Evolutionary conservation across 1,140 invertebrate species (phyloP).

Genomic region (Drosophila fuyamai): DNA sequence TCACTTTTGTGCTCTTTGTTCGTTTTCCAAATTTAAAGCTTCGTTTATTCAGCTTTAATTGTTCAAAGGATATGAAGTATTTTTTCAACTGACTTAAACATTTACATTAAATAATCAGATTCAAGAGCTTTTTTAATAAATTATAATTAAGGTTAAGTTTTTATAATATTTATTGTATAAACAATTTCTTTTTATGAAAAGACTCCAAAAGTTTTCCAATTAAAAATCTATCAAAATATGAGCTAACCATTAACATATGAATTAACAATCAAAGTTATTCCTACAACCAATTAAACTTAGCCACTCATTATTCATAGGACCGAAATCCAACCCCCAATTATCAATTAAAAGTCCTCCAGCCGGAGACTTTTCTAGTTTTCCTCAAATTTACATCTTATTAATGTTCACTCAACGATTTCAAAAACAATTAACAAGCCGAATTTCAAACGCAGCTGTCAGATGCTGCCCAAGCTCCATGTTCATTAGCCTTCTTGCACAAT

Average conservation of each 20-base stretch:
- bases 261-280: slow-evolving; percentile 34
- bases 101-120: too few relatives aligned
- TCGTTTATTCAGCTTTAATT: too few relatives aligned
- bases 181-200: neutral
- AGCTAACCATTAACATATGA: slow-evolving; percentile 23
- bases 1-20: too few relatives aligned
- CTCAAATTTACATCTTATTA: slow-evolving; percentile 51
- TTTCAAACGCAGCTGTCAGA: slow-evolving; percentile 29
- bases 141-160: too few relatives aligned
- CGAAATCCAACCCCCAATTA: slow-evolving; percentile 17
- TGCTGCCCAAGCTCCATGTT: slow-evolving; percentile 28
- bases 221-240: slow-evolving; percentile 1
- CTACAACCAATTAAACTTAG: slow-evolving; percentile 21
- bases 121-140: too few relatives aligned
- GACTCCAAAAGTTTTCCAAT: neutral
- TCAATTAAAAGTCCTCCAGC: slow-evolving; percentile 13
- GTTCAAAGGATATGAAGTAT: too few relatives aligned
- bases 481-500: slow-evolving; percentile 64
- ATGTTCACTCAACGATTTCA: slow-evolving; percentile 47
- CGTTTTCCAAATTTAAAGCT: neutral
- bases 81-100: too few relatives aligned
- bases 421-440: slow-evolving; percentile 57
- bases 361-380: slow-evolving; percentile 32
- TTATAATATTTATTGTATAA: too few relatives aligned
- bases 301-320: slow-evolving; percentile 28